These are phyloP conservation scores for Dryomyza anilis DNA, from an alignment of 2,888 invertebrate species.

Conservation along the genomic window DNA sequence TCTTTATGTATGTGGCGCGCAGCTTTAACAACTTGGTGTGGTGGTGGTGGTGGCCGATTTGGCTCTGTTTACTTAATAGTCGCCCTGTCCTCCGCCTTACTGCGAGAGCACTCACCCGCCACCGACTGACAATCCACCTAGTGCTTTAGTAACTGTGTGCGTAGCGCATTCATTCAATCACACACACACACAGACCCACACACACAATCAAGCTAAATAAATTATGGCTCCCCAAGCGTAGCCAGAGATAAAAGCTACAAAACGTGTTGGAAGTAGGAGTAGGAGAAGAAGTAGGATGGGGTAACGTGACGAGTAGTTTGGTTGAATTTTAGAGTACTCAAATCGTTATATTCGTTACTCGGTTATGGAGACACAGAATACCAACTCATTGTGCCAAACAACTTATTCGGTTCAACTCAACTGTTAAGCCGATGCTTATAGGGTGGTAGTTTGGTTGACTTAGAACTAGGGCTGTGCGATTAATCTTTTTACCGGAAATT, in stretches of 20 bases:
- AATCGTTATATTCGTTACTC: too few species aligned
- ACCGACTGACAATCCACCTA: not conserved
- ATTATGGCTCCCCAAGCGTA: slow-evolving; percentile 14
- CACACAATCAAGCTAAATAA: slow-evolving; percentile 10
- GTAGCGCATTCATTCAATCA: too few species aligned
- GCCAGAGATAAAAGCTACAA: slow-evolving; percentile 4
- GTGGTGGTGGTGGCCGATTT: too few species aligned
- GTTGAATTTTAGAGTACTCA: too few species aligned
- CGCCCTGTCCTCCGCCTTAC: not conserved
- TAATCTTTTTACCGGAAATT: too few species aligned
- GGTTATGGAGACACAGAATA: too few species aligned
- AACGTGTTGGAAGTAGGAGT: not conserved
- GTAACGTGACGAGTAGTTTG: not conserved
- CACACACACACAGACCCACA: not conserved
- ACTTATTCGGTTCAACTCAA: too few species aligned
- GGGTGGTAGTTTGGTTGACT: too few species aligned
- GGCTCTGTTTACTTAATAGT: not conserved
- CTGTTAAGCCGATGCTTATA: too few species aligned
- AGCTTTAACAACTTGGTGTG: not conserved
- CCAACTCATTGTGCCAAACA: too few species aligned
- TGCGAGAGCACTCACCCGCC: not conserved
- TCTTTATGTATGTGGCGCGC: not conserved
- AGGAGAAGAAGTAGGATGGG: not conserved
- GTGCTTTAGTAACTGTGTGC: not conserved
- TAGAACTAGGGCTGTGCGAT: too few species aligned